Evolutionary conservation across 1,140 invertebrate genomes (phyloP).

Genomic region (Nymphalis io): DNA sequence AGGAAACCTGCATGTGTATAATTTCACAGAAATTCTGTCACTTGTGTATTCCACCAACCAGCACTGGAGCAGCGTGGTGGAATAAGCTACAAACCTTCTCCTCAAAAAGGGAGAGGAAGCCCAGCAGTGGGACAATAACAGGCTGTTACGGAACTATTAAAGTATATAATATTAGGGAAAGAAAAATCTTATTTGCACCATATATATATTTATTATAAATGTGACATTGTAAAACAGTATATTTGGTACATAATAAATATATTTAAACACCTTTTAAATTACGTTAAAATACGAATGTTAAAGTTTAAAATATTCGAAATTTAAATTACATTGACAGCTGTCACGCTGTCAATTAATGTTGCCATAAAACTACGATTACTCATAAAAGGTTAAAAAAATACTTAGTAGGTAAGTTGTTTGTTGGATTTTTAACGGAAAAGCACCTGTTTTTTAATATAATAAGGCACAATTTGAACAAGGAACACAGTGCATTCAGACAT

Average conservation of each 20-base stretch:
- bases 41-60: too few species aligned
- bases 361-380: slow-evolving; percentile 5
- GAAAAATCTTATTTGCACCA: slow-evolving; percentile 16
- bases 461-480: slow-evolving; percentile 18
- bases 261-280: slow-evolving; percentile 10
- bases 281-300: slow-evolving; percentile 10
- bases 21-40: too few species aligned
- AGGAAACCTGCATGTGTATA: too few species aligned
- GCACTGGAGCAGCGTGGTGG: too few species aligned
- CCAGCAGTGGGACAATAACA: too few species aligned
- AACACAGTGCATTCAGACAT: neutral
- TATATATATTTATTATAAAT: slow-evolving; percentile 24
- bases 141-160: too few species aligned
- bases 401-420: slow-evolving; percentile 4
- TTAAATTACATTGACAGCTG: neutral
- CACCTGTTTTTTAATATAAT: slow-evolving; percentile 8
- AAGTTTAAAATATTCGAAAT: slow-evolving; percentile 19
- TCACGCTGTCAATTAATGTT: slow-evolving; percentile 1
- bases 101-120: too few species aligned
- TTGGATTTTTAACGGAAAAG: neutral
- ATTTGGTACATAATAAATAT: slow-evolving; percentile 15
- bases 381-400: slow-evolving; percentile 15
- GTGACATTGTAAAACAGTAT: slow-evolving; percentile 24
- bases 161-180: neutral
- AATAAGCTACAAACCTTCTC: too few species aligned